Evolutionary conservation across 1,140 invertebrate species (phyloP).

Genomic region (Diorhabda carinulata): DNA sequence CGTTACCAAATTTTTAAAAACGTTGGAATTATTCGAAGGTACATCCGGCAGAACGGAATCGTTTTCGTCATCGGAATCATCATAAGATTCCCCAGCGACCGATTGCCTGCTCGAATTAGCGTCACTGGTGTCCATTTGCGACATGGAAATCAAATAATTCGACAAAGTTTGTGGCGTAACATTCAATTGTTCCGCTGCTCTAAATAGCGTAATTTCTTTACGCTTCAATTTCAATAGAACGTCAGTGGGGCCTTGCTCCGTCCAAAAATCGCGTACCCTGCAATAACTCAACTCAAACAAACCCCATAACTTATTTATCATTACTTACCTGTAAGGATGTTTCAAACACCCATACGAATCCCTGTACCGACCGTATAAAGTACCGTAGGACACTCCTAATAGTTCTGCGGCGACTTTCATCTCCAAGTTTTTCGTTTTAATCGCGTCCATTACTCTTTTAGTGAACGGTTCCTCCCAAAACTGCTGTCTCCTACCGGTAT

Average conservation of each 20-base stretch:
- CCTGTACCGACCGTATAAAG: slow-evolving; percentile 79
- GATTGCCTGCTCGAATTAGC: slow-evolving; percentile 41
- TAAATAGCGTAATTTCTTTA: slow-evolving; percentile 66
- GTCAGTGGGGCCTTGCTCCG: slow-evolving; percentile 67
- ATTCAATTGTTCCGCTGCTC: slow-evolving; percentile 68
- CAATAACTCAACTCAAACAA: slow-evolving; percentile 10
- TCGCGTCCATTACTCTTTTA: slow-evolving; percentile 79
- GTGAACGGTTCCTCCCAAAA: slow-evolving; percentile 88
- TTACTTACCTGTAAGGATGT: slow-evolving; percentile 66
- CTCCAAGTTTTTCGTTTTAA: slow-evolving; percentile 83
- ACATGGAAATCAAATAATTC: slow-evolving; percentile 62
- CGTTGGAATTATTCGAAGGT: slow-evolving; percentile 32
- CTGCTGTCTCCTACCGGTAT: slow-evolving; percentile 78
- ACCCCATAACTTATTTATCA: background rate
- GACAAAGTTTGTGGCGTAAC: slow-evolving; percentile 68
- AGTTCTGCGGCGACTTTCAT: slow-evolving; percentile 90
- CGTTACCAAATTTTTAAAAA: slow-evolving; percentile 33
- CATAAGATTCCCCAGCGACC: slow-evolving; percentile 28
- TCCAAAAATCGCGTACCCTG: slow-evolving; percentile 73
- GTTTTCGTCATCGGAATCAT: slow-evolving; percentile 50
- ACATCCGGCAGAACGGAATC: slow-evolving; percentile 39
- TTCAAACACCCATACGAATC: slow-evolving; percentile 86
- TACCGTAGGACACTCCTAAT: slow-evolving; percentile 83
- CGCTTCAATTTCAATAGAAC: slow-evolving; percentile 65
- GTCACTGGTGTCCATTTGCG: slow-evolving; percentile 51